These are phyloP conservation scores for Nothoprocta pentlandii DNA, from an alignment of 2,113 vertebrate species.

Conservation along the genomic window DNA sequence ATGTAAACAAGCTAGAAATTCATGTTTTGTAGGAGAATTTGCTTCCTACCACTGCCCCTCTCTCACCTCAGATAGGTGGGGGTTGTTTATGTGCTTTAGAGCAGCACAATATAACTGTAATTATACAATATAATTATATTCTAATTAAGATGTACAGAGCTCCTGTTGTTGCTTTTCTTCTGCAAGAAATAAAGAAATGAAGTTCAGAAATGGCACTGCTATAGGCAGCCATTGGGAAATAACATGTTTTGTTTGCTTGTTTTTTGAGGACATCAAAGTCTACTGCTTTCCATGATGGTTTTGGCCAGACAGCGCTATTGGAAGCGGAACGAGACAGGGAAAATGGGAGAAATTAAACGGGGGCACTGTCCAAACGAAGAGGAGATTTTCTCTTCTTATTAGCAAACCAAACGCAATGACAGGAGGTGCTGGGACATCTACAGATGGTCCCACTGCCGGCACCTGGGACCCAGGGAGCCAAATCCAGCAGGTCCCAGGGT, in stretches of 20 bases:
- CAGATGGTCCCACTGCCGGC: neutral
- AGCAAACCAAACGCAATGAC: neutral
- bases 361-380: neutral
- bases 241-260: neutral
- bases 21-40: neutral
- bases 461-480: neutral
- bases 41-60: neutral
- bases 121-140: no score
- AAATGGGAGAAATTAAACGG: neutral
- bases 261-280: neutral
- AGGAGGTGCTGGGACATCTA: no score
- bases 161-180: neutral
- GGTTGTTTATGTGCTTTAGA: neutral
- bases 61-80: neutral
- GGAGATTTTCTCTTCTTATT: neutral
- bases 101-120: neutral
- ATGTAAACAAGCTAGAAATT: neutral
- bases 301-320: neutral
- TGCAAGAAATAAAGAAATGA: neutral
- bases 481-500: no score
- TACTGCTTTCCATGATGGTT: neutral
- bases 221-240: neutral
- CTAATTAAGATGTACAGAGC: neutral
- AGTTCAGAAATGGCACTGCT: neutral
- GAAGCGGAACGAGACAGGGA: neutral